Conservation (phyloP, 2,888 invertebrate genomes). For the Eilema caniola region DNA sequence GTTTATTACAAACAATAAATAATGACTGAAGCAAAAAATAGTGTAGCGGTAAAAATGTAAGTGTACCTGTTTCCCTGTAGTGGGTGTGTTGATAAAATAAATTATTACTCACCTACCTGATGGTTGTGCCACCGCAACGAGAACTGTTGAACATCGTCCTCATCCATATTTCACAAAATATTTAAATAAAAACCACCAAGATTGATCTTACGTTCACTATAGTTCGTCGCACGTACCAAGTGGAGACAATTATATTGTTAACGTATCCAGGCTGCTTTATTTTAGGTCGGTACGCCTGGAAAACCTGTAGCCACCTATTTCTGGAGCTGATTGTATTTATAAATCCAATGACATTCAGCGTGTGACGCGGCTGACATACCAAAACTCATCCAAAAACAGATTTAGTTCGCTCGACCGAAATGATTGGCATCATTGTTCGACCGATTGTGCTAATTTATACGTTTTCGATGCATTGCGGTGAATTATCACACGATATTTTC, state of each 20-base stretch:
- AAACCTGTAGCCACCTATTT: slow-evolving; percentile 88
- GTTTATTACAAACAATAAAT: slow-evolving; percentile 31
- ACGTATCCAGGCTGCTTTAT: slow-evolving; percentile 87
- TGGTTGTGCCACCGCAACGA: slow-evolving; percentile 95
- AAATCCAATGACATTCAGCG: slow-evolving; percentile 86
- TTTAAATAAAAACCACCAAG: slow-evolving; percentile 65
- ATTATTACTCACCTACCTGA: slow-evolving; percentile 88
- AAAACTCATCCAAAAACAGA: slow-evolving; percentile 87
- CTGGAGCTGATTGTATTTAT: slow-evolving; percentile 88
- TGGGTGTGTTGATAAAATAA: slow-evolving; percentile 69
- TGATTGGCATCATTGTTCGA: slow-evolving; percentile 84
- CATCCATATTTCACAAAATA: slow-evolving; percentile 77
- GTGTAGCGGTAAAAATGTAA: slow-evolving; percentile 41
- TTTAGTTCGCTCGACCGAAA: slow-evolving; percentile 78
- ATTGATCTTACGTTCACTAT: slow-evolving; percentile 71
- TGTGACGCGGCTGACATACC: slow-evolving; percentile 85
- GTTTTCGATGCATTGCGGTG: slow-evolving; percentile 50
- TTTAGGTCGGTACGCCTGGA: slow-evolving; percentile 87
- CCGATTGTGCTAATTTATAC: slow-evolving; percentile 70
- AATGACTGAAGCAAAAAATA: slow-evolving; percentile 44
- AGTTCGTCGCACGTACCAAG: slow-evolving; percentile 67
- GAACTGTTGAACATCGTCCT: slow-evolving; percentile 91
- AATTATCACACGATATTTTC: slow-evolving; percentile 36
- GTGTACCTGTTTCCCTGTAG: slow-evolving; percentile 58
- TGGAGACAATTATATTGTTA: slow-evolving; percentile 86